Base-by-base conservation (phyloP, 1,140 invertebrate genomes). In the Drosophila pectinifera region DNA sequence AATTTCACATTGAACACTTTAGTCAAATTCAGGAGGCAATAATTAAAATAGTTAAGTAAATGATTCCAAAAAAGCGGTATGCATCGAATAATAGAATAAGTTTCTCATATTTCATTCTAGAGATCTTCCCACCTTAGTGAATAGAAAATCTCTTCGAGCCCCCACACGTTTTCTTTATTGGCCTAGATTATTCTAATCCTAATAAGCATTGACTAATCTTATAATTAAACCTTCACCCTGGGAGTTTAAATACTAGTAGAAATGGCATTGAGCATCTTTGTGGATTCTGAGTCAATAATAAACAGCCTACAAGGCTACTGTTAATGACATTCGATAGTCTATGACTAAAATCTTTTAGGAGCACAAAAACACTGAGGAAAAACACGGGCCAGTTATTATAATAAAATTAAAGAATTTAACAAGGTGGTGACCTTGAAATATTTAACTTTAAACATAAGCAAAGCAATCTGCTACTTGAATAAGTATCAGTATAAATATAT, bases 181-280 rank as follows among this genome's bases (percentile, higher is more conserved):
- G 22, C 34, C 16, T 0, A 51, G 4, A 20, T 51, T 10, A 36
- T 36, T 13, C 20, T 3, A 34, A 36, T 18, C 13, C 49, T 51
- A 36, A 0, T 36, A 5, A 22, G 28, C 49, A 51, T 51, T 51
- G 28, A 1, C 11, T 22, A n/a, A 20, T 36, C 7, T 36, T 14
- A n/a, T 14, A 20, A n/a, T 8, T 8, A n/a, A 31, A 22, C 59
- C 53, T 62, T 62, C 54, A 62, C 58, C 54, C 14, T 10, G 16
- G 3, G 20, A 41, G 14, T 22, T 51, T 11, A 22, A 5, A 41
- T 28, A 16, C 18, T 28, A 22, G 10, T 14, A 6, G 2, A 28
- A 14, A 57, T n/a, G 24, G 10, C 58, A 62, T 28, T 39, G 34
- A 56, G 34, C 24, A 58, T 59, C 34, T 41, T 51, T 62, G 24